Conservation (phyloP, 2,113 vertebrate species). For the Eubucco bourcierii region DNA sequence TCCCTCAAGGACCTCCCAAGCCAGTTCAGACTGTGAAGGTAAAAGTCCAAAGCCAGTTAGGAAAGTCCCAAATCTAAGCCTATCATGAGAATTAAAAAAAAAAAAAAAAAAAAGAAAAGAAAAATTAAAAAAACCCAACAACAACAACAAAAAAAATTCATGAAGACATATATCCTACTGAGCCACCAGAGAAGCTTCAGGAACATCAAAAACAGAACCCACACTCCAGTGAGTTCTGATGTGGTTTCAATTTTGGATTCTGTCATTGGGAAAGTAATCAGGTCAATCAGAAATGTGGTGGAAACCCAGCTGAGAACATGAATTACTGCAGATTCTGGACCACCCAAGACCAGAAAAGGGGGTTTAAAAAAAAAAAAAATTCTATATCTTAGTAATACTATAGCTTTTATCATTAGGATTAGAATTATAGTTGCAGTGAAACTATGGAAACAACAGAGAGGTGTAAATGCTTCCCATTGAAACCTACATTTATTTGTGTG, state of each 20-base stretch:
- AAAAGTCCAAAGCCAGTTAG: background rate
- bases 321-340: constrained; percentile 69
- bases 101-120: background rate
- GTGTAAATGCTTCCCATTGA: constrained; percentile 32
- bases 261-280: constrained; percentile 72
- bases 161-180: constrained; percentile 60
- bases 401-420: constrained; percentile 58
- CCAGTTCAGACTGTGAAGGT: background rate
- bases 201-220: constrained; percentile 69
- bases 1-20: background rate
- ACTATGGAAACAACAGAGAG: constrained; percentile 52
- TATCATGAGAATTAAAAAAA: background rate
- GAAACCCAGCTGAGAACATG: constrained; percentile 71
- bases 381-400: constrained; percentile 43
- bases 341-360: constrained; percentile 59
- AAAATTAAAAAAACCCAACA: too few species aligned
- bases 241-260: constrained; percentile 72
- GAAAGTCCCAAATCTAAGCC: background rate
- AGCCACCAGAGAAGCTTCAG: constrained; percentile 66
- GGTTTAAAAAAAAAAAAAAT: background rate
- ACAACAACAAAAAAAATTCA: too few species aligned
- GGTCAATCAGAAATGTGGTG: constrained; percentile 71
- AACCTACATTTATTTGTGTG: constrained; percentile 26
- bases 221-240: constrained; percentile 54
- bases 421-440: constrained; percentile 43